Conservation (phyloP, 2,888 invertebrate genomes). For the Noctua comes region DNA sequence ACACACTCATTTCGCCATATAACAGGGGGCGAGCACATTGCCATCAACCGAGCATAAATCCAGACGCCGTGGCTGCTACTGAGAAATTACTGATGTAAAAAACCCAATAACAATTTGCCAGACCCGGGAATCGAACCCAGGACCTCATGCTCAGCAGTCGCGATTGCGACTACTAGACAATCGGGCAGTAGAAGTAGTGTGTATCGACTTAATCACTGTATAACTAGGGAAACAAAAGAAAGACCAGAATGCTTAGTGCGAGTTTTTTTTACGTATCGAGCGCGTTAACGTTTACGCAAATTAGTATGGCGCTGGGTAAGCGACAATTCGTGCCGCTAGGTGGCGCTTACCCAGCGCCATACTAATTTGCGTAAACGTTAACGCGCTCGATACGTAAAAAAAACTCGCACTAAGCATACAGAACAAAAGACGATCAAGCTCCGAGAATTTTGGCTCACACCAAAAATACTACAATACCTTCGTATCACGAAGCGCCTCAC, state of each 20-base stretch:
- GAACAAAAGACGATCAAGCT: slow-evolving; percentile 3
- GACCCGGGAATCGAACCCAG: background rate
- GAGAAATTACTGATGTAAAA: background rate
- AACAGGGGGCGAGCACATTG: background rate
- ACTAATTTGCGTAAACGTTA: too few species aligned
- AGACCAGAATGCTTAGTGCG: too few species aligned
- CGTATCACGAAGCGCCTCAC: background rate
- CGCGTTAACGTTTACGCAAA: too few species aligned
- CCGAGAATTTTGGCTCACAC: background rate
- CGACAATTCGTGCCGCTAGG: too few species aligned
- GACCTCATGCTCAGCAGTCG: background rate
- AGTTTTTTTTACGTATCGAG: too few species aligned
- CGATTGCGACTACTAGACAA: background rate
- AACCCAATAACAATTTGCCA: too few species aligned
- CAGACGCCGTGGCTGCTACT: background rate
- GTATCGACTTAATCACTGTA: background rate
- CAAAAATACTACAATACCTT: background rate
- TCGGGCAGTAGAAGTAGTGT: background rate
- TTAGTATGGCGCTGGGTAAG: too few species aligned
- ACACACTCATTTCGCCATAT: background rate
- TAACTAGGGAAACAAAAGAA: background rate
- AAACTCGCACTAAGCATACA: too few species aligned
- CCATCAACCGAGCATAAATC: background rate
- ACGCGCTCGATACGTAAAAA: too few species aligned
- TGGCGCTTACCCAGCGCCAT: too few species aligned